Evolutionary conservation across 2,113 vertebrate species (phyloP).

Genomic region (Scolopax mira): DNA sequence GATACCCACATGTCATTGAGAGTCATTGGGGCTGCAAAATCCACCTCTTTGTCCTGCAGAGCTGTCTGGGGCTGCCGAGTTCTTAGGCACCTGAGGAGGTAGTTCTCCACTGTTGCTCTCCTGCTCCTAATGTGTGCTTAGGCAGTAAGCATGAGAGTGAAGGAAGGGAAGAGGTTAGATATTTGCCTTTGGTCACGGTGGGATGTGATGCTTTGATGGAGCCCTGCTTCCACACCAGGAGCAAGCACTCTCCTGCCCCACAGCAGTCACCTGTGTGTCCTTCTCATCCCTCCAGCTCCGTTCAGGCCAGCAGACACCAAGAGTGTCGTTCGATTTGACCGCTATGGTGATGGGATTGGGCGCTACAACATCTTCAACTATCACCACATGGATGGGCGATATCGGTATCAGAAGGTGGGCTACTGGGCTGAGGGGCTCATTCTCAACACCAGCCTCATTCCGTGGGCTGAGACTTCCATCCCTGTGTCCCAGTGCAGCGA

Average conservation of each 20-base stretch:
- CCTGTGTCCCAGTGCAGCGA: slow-evolving; percentile 96
- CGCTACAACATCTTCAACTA: slow-evolving; percentile 99
- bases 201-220: not conserved
- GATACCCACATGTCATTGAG: not conserved
- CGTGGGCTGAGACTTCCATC: slow-evolving; percentile 79
- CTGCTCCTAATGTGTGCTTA: not conserved
- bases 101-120: not conserved
- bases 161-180: not conserved
- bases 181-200: not conserved
- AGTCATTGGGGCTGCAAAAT: not conserved
- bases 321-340: slow-evolving; percentile 87
- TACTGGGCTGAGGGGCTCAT: slow-evolving; percentile 93
- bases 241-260: not conserved
- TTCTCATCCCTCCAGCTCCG: slow-evolving; percentile 78
- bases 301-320: slow-evolving; percentile 89
- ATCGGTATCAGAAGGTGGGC: slow-evolving; percentile 90
- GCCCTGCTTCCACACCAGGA: not conserved
- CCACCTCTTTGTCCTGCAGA: not conserved
- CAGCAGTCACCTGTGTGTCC: not conserved
- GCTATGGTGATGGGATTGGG: slow-evolving; percentile 89
- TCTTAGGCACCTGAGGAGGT: not conserved
- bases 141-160: not conserved
- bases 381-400: slow-evolving; percentile 80
- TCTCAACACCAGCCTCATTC: slow-evolving; percentile 85
- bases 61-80: not conserved